Evolutionary conservation across 1,140 invertebrate species (phyloP).

Genomic region (Cyclina sinensis): DNA sequence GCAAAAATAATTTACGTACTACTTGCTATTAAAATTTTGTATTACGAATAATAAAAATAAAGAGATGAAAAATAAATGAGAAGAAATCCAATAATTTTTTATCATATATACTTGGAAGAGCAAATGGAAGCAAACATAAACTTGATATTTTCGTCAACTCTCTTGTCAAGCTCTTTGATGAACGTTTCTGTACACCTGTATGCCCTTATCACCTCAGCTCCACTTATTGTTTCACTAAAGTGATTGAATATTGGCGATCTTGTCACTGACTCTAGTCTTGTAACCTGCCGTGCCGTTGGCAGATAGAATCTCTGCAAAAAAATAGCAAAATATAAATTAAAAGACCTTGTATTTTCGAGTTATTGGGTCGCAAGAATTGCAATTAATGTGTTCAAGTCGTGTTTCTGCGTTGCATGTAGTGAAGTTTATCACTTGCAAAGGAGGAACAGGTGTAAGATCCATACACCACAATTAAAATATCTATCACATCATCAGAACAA

Average conservation of each 20-base stretch:
- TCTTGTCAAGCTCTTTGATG: conserved; percentile 85
- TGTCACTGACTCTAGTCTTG: conserved; percentile 87
- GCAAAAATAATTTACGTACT: too few species aligned
- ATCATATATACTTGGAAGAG: background rate
- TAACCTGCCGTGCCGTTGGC: conserved; percentile 88
- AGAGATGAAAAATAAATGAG: too few species aligned
- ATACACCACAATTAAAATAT: too few species aligned
- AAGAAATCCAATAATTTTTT: too few species aligned
- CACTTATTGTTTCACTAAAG: conserved; percentile 88
- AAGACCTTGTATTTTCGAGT: conserved; percentile 78
- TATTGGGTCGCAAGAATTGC: too few species aligned
- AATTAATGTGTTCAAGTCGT: too few species aligned
- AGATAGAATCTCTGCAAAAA: conserved; percentile 87
- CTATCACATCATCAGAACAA: too few species aligned
- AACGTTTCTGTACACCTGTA: conserved; percentile 87
- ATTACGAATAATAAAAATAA: too few species aligned
- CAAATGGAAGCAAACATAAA: conserved; percentile 76
- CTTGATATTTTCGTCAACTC: conserved; percentile 86
- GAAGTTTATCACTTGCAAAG: too few species aligned
- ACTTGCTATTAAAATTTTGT: too few species aligned
- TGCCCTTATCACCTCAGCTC: conserved; percentile 88
- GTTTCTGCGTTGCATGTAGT: too few species aligned
- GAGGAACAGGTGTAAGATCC: too few species aligned
- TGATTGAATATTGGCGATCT: conserved; percentile 88
- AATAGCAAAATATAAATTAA: conserved; percentile 79